Evolutionary conservation across 2,888 invertebrate genomes (phyloP), one percentile per base, ranked within the genome.

Genomic region (Lordiphosa fenestrarum): DNA sequence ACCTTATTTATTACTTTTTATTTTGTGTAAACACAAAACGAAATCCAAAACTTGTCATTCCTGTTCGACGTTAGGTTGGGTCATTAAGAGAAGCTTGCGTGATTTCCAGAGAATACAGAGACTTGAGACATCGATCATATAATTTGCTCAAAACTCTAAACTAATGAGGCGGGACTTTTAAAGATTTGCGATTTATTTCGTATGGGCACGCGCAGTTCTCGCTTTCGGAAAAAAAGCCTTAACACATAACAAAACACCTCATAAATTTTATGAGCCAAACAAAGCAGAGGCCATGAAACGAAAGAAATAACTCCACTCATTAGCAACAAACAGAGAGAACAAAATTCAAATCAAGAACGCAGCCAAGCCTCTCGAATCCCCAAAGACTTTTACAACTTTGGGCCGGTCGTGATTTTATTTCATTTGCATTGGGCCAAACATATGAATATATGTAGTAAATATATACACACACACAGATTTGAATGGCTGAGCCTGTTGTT

Each of bases 221-320:
- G 38, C 38, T 47, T 33, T 58, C 10, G 39, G 13, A 38, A 19
- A 37, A 51, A 52, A 55, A 58, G 63, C 57, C 53, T 75, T 70
- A 70, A 66, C 76, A 82, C 83, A 65, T 78, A 78, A 73, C 80
- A 73, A 82, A 78, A 78, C 78, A 78, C 83, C 76, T 72, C 72
- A 72, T 82, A 80, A 76, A 78, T 76, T 78, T 80, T 80, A 82
- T 71, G 57, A 65, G 54, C 52, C 25, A 48, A 46, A 33, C 49
- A 54, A 38, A 40, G 36, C 60, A 67, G 54, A 37, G 60, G 56
- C 38, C 59, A 44, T 50, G 49, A 53, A 48, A 44, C 40, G 6
- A 15, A 42, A 54, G 51, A 58, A 46, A 70, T 55, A 73, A 62
- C 64, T 65, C 38, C 50, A 57, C 60, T 81, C 81, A 80, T 76